Evolutionary conservation across 2,113 vertebrate genomes (phyloP).

Genomic region (Neodon shergylaensis): DNA sequence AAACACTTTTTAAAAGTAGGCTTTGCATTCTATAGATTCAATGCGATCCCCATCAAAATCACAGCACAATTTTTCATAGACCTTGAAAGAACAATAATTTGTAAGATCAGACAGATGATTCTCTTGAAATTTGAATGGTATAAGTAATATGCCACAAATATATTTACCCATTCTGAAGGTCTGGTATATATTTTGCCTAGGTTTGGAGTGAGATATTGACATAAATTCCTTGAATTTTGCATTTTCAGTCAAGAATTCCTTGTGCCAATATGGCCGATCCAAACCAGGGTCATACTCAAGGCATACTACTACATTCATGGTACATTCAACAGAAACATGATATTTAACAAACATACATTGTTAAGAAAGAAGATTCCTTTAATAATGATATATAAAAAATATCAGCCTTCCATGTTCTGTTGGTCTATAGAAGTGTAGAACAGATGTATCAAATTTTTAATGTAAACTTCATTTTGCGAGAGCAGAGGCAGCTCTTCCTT

Average conservation of each 20-base stretch:
- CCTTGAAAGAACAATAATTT: conserved; percentile 53
- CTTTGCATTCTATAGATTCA: neutral
- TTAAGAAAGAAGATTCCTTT: conserved; percentile 95
- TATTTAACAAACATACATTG: conserved; percentile 92
- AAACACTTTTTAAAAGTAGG: neutral
- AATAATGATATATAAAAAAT: conserved; percentile 94
- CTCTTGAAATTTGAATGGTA: conserved; percentile 92
- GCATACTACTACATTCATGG: conserved; percentile 98
- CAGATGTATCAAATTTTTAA: conserved; percentile 94
- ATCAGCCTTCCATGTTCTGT: conserved; percentile 91
- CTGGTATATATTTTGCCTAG: conserved; percentile 97
- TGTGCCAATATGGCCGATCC: conserved; percentile 92
- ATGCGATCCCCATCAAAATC: no score
- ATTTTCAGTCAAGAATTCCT: conserved; percentile 96
- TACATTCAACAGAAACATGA: conserved; percentile 97
- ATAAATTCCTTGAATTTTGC: conserved; percentile 97
- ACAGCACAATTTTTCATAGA: no score
- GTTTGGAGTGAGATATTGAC: conserved; percentile 94
- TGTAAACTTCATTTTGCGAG: conserved; percentile 92
- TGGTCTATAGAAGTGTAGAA: conserved; percentile 94
- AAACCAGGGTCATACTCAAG: conserved; percentile 95
- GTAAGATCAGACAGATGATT: conserved; percentile 93
- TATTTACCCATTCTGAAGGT: conserved; percentile 95
- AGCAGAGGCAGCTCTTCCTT: conserved; percentile 92
- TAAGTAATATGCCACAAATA: conserved; percentile 95